Conservation (phyloP, 2,797 vertebrate genomes). For the Mustela erminea region DNA sequence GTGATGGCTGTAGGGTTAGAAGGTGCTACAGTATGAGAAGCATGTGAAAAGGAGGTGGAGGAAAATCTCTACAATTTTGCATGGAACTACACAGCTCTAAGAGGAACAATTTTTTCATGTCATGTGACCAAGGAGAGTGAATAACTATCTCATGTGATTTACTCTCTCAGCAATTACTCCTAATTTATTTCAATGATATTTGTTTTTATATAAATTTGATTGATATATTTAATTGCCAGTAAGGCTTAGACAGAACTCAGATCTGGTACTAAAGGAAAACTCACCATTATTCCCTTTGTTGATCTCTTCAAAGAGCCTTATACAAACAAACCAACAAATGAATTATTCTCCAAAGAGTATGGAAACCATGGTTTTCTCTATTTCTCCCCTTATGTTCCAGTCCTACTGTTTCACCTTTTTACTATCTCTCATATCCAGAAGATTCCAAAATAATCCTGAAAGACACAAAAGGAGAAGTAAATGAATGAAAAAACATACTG, state of each 20-base stretch:
- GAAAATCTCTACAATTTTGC: neutral
- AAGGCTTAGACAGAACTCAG: neutral
- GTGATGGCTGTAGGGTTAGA: neutral
- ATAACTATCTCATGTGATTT: neutral
- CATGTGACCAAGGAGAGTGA: neutral
- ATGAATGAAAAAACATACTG: neutral
- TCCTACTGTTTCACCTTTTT: neutral
- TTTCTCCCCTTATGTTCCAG: neutral
- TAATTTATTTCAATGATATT: neutral
- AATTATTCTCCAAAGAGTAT: neutral
- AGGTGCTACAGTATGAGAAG: neutral
- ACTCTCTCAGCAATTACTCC: slow-evolving; percentile 1
- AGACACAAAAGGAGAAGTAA: slow-evolving; percentile 19
- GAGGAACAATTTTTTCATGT: neutral
- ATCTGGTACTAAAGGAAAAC: neutral
- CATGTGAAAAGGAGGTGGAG: neutral
- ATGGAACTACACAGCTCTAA: neutral
- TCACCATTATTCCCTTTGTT: neutral
- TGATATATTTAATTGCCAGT: neutral
- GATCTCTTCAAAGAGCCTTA: neutral
- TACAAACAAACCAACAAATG: neutral
- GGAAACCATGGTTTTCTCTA: neutral
- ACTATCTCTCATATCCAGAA: neutral
- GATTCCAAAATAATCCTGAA: slow-evolving; percentile 6
- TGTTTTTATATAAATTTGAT: neutral